phyloP scores from a whole-genome alignment of 2,797 vertebrate genomes.

The Synaphobranchus kaupii region DNA sequence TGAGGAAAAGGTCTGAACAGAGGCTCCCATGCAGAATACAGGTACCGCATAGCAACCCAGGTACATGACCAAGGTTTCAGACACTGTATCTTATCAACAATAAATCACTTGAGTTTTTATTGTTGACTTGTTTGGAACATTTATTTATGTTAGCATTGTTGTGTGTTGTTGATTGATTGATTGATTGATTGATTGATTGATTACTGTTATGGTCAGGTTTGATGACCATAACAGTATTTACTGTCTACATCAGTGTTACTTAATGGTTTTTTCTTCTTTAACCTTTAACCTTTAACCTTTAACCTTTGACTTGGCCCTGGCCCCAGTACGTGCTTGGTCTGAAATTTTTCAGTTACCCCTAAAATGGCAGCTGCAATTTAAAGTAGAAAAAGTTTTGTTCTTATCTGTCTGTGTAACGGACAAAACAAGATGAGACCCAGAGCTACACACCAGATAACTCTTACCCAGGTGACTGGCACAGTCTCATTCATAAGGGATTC shows the following conservation, averaged over 20 bases:
- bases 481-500: no score
- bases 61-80: not conserved
- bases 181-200: no score
- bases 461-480: no score
- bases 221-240: no score
- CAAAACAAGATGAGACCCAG: no score
- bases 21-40: not conserved
- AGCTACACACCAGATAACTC: no score
- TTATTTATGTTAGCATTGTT: not conserved
- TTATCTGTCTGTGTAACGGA: no score
- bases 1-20: not conserved
- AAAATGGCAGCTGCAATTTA: no score
- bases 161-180: not conserved
- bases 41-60: not conserved
- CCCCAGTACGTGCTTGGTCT: not conserved
- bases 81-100: conserved; percentile 70
- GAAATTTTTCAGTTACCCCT: no score
- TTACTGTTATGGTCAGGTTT: no score
- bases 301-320: not conserved
- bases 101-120: conserved; percentile 75
- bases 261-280: not conserved
- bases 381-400: no score
- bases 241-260: not conserved
- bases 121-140: conserved; percentile 9
- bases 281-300: no score